phyloP scores from a whole-genome alignment of 2,797 vertebrate species.

The Acipenser oxyrinchus region DNA sequence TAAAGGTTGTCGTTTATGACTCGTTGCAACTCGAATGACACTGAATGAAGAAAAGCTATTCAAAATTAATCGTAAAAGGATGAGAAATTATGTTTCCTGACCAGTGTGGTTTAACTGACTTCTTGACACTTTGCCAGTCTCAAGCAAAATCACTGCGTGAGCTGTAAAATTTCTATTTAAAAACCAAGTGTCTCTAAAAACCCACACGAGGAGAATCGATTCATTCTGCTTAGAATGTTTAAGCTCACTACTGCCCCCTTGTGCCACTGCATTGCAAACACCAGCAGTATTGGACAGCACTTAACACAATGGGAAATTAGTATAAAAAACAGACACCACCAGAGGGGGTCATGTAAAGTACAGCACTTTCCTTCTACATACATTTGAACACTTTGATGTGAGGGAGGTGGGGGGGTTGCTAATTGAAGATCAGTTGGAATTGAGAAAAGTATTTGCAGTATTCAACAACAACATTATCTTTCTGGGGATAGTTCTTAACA shows the following conservation, averaged over 20 bases:
- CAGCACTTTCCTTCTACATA: not conserved
- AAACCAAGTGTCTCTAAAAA: not conserved
- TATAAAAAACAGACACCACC: not conserved
- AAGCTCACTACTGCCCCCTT: slow-evolving; percentile 48
- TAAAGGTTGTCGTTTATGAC: no score
- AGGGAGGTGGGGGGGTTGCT: no score
- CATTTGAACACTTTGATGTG: no score
- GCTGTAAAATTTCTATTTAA: not conserved
- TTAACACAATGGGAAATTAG: not conserved
- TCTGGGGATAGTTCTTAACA: no score
- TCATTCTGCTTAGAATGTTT: not conserved
- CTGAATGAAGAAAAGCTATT: not conserved
- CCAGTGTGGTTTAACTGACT: not conserved
- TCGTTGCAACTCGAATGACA: not conserved
- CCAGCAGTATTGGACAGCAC: not conserved
- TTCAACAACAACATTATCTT: no score
- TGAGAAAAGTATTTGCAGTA: no score
- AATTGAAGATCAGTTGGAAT: no score
- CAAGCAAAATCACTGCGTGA: not conserved
- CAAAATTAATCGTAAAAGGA: not conserved
- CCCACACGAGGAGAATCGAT: not conserved
- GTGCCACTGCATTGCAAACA: slow-evolving; percentile 19
- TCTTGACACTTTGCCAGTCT: not conserved
- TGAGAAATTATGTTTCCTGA: not conserved
- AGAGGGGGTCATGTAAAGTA: not conserved